phyloP scores from a whole-genome alignment of 2,888 invertebrate genomes.

The Leptodirus hochenwartii region DNA sequence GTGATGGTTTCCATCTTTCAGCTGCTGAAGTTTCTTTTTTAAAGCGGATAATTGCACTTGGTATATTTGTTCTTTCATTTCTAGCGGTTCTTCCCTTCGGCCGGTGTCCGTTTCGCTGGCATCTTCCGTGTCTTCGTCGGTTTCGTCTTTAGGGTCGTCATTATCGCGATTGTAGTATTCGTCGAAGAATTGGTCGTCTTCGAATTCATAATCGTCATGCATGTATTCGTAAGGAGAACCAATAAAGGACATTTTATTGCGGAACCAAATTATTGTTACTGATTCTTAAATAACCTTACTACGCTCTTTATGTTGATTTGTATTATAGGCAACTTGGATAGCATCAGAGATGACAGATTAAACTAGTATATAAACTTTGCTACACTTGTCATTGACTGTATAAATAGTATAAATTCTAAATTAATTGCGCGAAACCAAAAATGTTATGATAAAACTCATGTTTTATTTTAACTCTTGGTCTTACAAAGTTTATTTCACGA shows the following conservation, averaged over 20 bases:
- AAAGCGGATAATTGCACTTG: conserved; percentile 78
- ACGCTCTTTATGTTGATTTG: no score
- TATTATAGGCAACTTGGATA: no score
- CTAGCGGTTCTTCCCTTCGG: conserved; percentile 60
- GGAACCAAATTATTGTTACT: no score
- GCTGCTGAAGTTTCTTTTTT: conserved; percentile 76
- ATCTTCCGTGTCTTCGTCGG: conserved; percentile 77
- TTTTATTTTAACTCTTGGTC: no score
- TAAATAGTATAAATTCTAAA: no score
- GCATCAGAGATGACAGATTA: no score
- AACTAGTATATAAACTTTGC: no score
- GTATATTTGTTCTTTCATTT: conserved; percentile 79
- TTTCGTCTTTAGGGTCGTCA: conserved; percentile 38
- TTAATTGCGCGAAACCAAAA: no score
- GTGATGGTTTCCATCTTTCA: conserved; percentile 71
- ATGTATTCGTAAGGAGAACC: conserved; percentile 45
- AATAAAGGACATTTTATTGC: conserved; percentile 40
- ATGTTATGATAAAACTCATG: no score
- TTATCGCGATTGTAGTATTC: conserved; percentile 50
- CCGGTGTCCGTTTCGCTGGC: conserved; percentile 91
- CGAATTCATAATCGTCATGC: conserved; percentile 52
- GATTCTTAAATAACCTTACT: no score
- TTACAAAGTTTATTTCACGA: no score
- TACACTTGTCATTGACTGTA: no score
- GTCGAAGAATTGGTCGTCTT: conserved; percentile 54